A percentile compares a stretch with the other conserved stretches of the same genome.
These are phyloP conservation scores for Lepidonotus clava DNA, from an alignment of 2,888 invertebrate genomes.

Conservation along the genomic window DNA sequence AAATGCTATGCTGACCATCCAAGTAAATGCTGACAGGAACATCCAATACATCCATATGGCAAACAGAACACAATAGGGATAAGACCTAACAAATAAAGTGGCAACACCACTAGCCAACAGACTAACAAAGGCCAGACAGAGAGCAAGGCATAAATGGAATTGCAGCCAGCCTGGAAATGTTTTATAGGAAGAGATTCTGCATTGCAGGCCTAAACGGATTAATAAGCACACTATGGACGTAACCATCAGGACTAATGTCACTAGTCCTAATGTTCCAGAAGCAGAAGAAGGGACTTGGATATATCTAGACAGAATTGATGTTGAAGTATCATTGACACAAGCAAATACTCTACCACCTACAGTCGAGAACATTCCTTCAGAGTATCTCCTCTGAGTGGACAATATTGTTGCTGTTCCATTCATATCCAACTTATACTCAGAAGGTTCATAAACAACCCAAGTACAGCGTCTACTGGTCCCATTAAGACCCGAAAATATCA, in stretches of 20 bases:
- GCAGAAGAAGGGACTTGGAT: not conserved
- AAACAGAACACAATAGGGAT: not conserved
- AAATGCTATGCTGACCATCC: constrained; percentile 31
- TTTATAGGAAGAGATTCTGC: not conserved
- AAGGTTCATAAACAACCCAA: not conserved
- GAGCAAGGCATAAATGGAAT: constrained; percentile 28
- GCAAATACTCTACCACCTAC: not conserved
- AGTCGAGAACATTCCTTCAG: not conserved
- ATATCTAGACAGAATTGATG: not conserved
- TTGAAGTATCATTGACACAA: not conserved
- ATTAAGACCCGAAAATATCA: not conserved
- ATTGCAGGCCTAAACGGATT: not conserved
- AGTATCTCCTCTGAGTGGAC: not conserved
- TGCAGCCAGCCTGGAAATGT: constrained; percentile 23
- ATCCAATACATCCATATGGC: constrained; percentile 22
- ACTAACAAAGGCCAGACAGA: constrained; percentile 23
- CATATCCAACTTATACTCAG: not conserved
- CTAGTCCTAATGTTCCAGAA: not conserved
- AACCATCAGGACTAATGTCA: not conserved
- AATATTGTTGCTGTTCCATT: not conserved
- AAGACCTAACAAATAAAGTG: not conserved
- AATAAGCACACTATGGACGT: not conserved
- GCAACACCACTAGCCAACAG: not conserved
- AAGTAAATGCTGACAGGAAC: constrained; percentile 27
- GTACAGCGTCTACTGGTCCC: not conserved